These are phyloP conservation scores for Theocolax elegans DNA, from an alignment of 1,140 invertebrate genomes.

Conservation along the genomic window DNA sequence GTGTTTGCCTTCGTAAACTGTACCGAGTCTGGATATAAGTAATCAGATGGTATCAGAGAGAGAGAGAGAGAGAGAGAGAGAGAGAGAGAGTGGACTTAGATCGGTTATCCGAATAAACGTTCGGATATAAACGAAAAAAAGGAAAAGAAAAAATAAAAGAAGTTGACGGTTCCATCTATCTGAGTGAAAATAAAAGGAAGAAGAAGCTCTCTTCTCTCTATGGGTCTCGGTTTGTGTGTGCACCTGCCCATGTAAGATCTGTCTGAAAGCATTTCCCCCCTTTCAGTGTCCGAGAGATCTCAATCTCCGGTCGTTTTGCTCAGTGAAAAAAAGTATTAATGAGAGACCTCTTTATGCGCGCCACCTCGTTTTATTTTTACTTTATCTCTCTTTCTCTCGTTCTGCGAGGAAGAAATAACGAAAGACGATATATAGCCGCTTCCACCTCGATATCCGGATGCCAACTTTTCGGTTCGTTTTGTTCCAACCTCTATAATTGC, in stretches of 20 bases:
- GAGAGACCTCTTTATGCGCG: constrained; percentile 23
- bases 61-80: constrained; percentile 30
- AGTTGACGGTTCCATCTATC: too few species aligned
- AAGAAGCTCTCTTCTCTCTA: not conserved
- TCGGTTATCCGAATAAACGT: too few species aligned
- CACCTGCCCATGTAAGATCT: constrained; percentile 18
- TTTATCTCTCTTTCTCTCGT: too few species aligned
- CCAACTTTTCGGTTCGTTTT: too few species aligned
- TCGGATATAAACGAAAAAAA: not conserved
- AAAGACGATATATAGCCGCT: too few species aligned
- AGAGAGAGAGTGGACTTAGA: not conserved
- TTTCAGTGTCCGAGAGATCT: constrained; percentile 26
- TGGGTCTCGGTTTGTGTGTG: not conserved
- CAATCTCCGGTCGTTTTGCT: constrained; percentile 25
- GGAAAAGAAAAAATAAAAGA: not conserved
- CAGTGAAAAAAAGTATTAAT: constrained; percentile 35
- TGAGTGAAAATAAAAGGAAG: constrained; percentile 18
- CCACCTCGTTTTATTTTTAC: constrained; percentile 5
- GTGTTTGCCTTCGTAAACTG: too few species aligned
- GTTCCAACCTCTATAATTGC: too few species aligned
- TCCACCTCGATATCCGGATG: too few species aligned
- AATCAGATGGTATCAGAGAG: constrained; percentile 58
- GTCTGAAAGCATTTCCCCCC: constrained; percentile 25
- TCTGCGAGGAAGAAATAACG: too few species aligned
- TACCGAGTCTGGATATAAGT: constrained; percentile 49